Evolutionary conservation across 1,140 invertebrate genomes (phyloP), one percentile per base, ranked within the genome.

Genomic region (Ooceraea biroi): DNA sequence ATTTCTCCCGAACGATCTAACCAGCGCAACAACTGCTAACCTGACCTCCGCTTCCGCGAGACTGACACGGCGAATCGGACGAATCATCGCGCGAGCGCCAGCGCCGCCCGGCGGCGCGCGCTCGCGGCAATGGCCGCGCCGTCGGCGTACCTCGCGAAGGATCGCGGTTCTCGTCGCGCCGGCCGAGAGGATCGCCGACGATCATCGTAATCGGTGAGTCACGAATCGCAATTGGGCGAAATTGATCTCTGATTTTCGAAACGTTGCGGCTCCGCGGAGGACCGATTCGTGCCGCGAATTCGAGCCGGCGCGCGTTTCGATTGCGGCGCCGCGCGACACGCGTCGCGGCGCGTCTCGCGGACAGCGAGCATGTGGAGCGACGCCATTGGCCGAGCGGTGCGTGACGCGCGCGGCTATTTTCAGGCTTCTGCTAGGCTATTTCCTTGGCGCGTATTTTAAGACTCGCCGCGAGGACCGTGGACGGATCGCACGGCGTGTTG

Each of bases 381-480:
- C 80, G 85, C 88, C 76, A 94, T 94, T 94, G 94, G 94, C 82
- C 78, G 80, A 60, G 68, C 78, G 61, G 46, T 22, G 71, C 80
- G 80, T 92, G 93, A 93, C 92, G 91, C 82, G 87, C 74, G 86
- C 88, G 58, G 90, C 86, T 94, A 93, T 94, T 94, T 94, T 93
- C 91, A 90, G 92, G 89, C 87, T 91, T 93, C 91, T 91, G 91
- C 89, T 89, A 91, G 89, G 89, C 92, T 92, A 93, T 94, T 94
- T 94, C 93, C 93, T 94, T 94, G 94, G 93, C 93, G 93, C 92
- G 93, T 94, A 94, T 94, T 94, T 94, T 94, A 93, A 94, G 93
- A 93, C 84, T 84, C 88, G 91, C 90, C 91, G 93, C 93, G 90
- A 91, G 91, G 89, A 93, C 89, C 57, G 25, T 90, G 71, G 83